Percentiles rank a stretch among this genome's conserved stretches.
Conservation (phyloP, 2,113 vertebrate genomes). For the Malurus elegans region DNA sequence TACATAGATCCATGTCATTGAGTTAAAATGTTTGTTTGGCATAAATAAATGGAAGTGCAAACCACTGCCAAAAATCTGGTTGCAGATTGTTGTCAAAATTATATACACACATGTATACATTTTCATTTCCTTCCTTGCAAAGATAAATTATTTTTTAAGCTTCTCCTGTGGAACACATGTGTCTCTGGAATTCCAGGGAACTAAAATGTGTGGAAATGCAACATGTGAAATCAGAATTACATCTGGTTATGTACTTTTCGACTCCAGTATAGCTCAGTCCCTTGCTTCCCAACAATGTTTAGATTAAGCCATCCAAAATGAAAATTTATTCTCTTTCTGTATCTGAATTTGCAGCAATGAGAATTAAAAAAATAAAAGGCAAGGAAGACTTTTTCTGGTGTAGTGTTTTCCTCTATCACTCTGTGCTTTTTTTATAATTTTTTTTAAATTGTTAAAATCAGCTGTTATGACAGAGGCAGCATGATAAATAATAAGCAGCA, state of each 20-base stretch:
- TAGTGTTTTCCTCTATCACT: slow-evolving; percentile 38
- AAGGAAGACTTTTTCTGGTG: not conserved
- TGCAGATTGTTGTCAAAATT: slow-evolving; percentile 46
- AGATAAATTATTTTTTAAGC: slow-evolving; percentile 38
- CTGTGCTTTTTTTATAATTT: not conserved
- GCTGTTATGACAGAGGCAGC: slow-evolving; percentile 64
- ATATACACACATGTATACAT: slow-evolving; percentile 11
- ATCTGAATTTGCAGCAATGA: slow-evolving; percentile 38
- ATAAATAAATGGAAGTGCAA: slow-evolving; percentile 32
- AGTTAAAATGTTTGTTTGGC: slow-evolving; percentile 27
- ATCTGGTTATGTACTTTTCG: slow-evolving; percentile 39
- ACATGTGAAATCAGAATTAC: slow-evolving; percentile 43
- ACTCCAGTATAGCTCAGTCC: slow-evolving; percentile 18
- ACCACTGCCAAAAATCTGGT: not conserved
- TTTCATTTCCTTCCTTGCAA: slow-evolving; percentile 32
- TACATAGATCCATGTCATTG: not conserved
- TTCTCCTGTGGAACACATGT: slow-evolving; percentile 32
- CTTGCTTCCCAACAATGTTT: slow-evolving; percentile 41
- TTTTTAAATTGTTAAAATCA: slow-evolving; percentile 13
- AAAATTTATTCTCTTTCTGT: slow-evolving; percentile 60
- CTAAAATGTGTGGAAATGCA: slow-evolving; percentile 25
- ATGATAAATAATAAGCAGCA: slow-evolving; percentile 67
- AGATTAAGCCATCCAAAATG: slow-evolving; percentile 25
- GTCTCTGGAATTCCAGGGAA: slow-evolving; percentile 35
- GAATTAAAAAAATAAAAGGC: not conserved